Conservation (phyloP, 1,140 invertebrate species). For the Ridgeia piscesae region DNA sequence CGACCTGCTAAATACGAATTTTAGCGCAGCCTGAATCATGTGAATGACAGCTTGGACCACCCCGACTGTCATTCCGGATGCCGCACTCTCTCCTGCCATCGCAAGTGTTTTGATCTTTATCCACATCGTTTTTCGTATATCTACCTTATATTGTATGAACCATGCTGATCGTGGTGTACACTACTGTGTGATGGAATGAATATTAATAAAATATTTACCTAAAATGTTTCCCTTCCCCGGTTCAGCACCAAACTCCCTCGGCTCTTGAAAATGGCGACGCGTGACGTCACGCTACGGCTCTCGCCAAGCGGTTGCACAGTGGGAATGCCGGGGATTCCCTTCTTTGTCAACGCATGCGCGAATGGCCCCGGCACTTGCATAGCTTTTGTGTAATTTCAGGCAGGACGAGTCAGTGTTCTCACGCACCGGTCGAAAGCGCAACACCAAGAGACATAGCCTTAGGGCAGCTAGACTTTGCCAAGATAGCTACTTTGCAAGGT, state of each 20-base stretch:
- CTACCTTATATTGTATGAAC: neutral
- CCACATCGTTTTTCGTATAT: neutral
- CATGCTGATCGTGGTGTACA: neutral
- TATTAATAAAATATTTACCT: neutral
- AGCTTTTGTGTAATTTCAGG: neutral
- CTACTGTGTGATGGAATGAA: neutral
- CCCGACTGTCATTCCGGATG: neutral
- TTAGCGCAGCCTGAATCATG: too few relatives aligned
- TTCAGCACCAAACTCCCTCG: neutral
- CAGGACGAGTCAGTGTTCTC: neutral
- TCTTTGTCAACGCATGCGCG: too few relatives aligned
- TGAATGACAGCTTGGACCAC: neutral
- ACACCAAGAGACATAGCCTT: neutral
- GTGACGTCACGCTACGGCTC: neutral
- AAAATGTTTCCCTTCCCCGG: neutral
- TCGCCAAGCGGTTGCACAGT: too few relatives aligned
- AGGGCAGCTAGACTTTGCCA: neutral
- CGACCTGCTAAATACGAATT: neutral
- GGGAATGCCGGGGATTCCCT: too few relatives aligned
- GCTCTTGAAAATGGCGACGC: conserved; percentile 3
- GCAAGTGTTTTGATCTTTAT: neutral
- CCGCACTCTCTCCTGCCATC: neutral
- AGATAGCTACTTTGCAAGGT: neutral
- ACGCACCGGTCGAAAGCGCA: neutral
- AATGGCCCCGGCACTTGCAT: neutral